Base-by-base conservation (phyloP, 2,888 invertebrate genomes). In the Punctoribates punctum region DNA sequence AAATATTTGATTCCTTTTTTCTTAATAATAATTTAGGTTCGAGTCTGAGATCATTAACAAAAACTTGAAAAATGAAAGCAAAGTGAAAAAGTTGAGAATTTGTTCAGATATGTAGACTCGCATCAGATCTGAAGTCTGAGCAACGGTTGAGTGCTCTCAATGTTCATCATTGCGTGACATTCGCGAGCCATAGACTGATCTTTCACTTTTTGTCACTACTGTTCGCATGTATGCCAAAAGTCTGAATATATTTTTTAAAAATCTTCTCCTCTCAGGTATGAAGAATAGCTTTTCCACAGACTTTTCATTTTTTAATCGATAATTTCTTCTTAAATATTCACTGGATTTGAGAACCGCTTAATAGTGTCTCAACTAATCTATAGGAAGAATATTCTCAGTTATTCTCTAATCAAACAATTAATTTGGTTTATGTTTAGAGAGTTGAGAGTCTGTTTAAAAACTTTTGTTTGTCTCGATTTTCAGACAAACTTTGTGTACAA, bases 151-250 rank as follows among this genome's bases (percentile, higher is more conserved):
- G 6, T 65, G 65, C 29, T 6, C n/a, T 65, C 9, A 38, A 34
- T 65, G 34, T 65, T 65, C 34, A 65, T 25, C 27, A 65, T 38
- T 38, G 65, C 65, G 38, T 65, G 65, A 65, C 65, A 65, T 65
- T 65, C 65, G 65, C 65, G 65, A 65, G 65, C 65, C 65, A 65
- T 65, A 65, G 15, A 65, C 15, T 65, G 15, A 6, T 34, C 9
- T 65, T 65, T 65, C 34, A 65, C 65, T 34, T 65, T 65, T 65
- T 65, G 4, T 17, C 11, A 38, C 9, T 17, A 38, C 29, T 29
- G 29, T 29, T 65, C 65, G 11, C 34, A 34, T 65, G 65, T 34
- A 34, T 15, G 17, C 46, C 57, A 57, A 57, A 57, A 57, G 25
- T 20, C 57, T 17, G 65, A 65, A 65, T 65, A 65, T 17, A 34